Base-by-base conservation (phyloP, 2,113 vertebrate genomes). In the Indicator maculatus region DNA sequence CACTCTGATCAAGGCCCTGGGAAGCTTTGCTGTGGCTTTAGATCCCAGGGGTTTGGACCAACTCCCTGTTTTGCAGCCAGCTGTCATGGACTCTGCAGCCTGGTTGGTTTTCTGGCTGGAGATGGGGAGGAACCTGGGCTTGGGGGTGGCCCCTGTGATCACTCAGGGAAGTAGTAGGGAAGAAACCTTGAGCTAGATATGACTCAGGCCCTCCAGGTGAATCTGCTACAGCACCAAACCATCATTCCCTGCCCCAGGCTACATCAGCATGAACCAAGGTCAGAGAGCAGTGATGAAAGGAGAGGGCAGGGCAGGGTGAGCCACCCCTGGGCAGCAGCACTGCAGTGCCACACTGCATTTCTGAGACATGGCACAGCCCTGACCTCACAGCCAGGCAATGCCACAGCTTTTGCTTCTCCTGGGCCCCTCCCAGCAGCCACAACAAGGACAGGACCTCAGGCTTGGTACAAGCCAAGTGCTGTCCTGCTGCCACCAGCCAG, bases 321-420 rank as follows among this genome's bases (percentile, higher is more conserved):
- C 44, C 8, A 9, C n/a, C 55, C 4, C 0, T 2, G 67, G 45
- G 69, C 67, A 55, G 53, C 28, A 66, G 53, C 36, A 4, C 36
- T 8, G 52, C 17, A 11, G 45, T 0, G 6, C 5, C 18, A 24
- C 1, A 8, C 28, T 9, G 12, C 20, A 3, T 10, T 38, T 24
- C 64, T 28, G 41, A 64, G 30, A 36, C 13, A 53, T 1, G 12
- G 33, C 70, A 11, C 5, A 5, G n/a, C 39, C 50, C 45, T 2
- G 2, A 4, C 44, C 27, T 18, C 64, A 3, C 63, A 27, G 27
- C 78, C 73, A 27, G 60, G 9, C 26, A 56, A 61, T 1, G 33
- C 65, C 89, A 30, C 39, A 6, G 67, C 53, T 66, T 41, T 41
- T 9, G 8, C 24, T 13, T 9, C 59, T 56, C 72, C 38, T 6